A percentile compares a stretch with the other conserved stretches of the same genome.
These are phyloP conservation scores for Pocillopora damicornis DNA, from an alignment of 64 coral and sea anemone species.

Conservation along the genomic window DNA sequence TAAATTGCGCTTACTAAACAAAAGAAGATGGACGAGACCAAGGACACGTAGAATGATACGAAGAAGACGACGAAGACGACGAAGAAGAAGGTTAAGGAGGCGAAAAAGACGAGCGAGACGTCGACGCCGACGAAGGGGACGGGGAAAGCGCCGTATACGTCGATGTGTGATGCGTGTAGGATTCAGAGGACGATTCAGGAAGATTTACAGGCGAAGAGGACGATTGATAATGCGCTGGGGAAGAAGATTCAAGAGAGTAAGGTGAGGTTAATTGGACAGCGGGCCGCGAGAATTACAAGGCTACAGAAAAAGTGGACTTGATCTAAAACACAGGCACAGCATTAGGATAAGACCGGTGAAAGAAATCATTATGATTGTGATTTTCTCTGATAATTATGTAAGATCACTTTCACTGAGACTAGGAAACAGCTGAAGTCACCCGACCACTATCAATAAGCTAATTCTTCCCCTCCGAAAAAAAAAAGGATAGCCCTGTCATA, in stretches of 20 bases:
- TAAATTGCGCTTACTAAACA: background rate
- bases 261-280: background rate
- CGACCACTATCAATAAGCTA: too few species aligned
- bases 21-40: background rate
- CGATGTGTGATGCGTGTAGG: background rate
- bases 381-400: background rate
- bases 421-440: too few species aligned
- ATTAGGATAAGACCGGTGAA: too few species aligned
- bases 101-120: constrained; percentile 24
- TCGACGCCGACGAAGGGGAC: constrained; percentile 15
- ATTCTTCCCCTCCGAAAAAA: too few species aligned
- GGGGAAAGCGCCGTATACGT: background rate
- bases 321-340: background rate
- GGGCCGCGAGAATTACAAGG: background rate
- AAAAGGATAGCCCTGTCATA: too few species aligned
- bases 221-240: background rate
- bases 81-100: background rate
- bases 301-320: background rate
- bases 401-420: too few species aligned
- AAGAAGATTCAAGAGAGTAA: background rate
- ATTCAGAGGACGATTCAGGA: background rate
- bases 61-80: constrained; percentile 10
- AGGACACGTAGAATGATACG: background rate
- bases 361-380: background rate
- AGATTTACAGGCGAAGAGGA: constrained; percentile 6